Evolutionary conservation across 2,888 invertebrate species (phyloP).

Genomic region (Maniola hyperantus): DNA sequence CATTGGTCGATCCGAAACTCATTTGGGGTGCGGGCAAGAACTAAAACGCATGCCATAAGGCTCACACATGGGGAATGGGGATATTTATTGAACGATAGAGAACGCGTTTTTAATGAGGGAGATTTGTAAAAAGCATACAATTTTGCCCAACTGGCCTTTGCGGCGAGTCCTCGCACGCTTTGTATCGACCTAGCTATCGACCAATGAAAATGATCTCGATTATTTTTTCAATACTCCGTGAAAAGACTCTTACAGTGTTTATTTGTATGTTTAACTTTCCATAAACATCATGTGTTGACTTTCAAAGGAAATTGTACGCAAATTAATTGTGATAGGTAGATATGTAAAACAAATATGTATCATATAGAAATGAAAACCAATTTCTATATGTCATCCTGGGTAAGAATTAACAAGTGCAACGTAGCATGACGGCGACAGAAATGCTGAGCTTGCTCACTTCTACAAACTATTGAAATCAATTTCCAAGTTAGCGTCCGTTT

Average conservation of each 20-base stretch:
- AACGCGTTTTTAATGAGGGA: too few relatives aligned
- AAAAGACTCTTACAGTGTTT: not conserved
- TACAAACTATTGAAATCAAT: slow-evolving; percentile 46
- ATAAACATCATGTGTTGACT: not conserved
- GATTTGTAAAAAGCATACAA: too few relatives aligned
- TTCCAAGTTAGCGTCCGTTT: slow-evolving; percentile 46
- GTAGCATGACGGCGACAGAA: slow-evolving; percentile 38
- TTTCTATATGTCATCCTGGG: slow-evolving; percentile 21
- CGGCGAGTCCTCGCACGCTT: too few relatives aligned
- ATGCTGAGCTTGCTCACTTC: slow-evolving; percentile 43
- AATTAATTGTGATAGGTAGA: not conserved
- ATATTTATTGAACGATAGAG: too few relatives aligned
- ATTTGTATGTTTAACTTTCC: not conserved
- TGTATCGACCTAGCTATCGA: not conserved
- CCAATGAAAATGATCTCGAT: not conserved
- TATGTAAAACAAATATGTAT: not conserved
- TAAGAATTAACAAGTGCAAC: slow-evolving; percentile 37
- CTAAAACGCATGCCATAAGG: not conserved
- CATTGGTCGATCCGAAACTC: not conserved
- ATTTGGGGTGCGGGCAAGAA: not conserved
- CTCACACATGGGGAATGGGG: too few relatives aligned
- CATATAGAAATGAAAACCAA: slow-evolving; percentile 2
- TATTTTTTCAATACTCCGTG: too few relatives aligned
- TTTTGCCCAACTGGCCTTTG: too few relatives aligned
- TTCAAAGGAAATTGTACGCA: not conserved